Evolutionary conservation across 2,113 vertebrate genomes (phyloP), one percentile per base, ranked within the genome.

Genomic region (Nyctereutes procyonoides): DNA sequence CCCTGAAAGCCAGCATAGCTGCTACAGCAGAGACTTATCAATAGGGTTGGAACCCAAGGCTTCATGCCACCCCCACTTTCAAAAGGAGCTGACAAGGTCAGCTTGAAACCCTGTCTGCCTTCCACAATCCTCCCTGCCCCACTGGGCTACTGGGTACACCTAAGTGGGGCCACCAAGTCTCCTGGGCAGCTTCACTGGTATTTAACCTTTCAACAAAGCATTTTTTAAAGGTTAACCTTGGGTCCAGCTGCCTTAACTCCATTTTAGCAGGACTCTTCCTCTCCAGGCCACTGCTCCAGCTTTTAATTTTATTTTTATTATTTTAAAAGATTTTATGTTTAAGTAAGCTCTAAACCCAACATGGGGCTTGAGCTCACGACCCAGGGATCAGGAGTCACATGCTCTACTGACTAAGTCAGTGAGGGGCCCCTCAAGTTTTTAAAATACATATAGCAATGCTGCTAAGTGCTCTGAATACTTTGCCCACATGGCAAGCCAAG

Each of bases 81-180:
- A 35, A 30, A 51, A 13, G 1, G 26, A 86, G 20, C 63, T 92
- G 60, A 55, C 14, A 14, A 26, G 14, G 30, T 20, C 8, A 51
- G 35, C 35, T 1, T 8, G 8, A 65, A 16, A 3, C 5, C 28
- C 22, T 3, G 4, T 3, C 79, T 35, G 22, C 3, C 32, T 48
- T 35, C 62, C 65, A 51, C 9, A 55, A 60, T 9, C 30, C 53
- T 38, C 65, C 60, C 35, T 26, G 24, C 5, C 11, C 53, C 22
- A 16, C 15, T 0, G 16, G 51, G 43, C 51, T 74, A 32, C 5
- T 0, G 1, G 1, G 35, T 9, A 19, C 24, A 51, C 30, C 56
- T 15, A 5, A 60, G 62, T 43, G 74, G 80, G 15, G 30, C n/a
- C 35, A 5, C 53, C 58, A 17, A 15, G 62, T 19, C 30, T 38